Percentiles rank a stretch among this genome's conserved stretches.
Evolutionary conservation across 2,113 vertebrate species (phyloP).

Genomic region (Tursiops truncatus): DNA sequence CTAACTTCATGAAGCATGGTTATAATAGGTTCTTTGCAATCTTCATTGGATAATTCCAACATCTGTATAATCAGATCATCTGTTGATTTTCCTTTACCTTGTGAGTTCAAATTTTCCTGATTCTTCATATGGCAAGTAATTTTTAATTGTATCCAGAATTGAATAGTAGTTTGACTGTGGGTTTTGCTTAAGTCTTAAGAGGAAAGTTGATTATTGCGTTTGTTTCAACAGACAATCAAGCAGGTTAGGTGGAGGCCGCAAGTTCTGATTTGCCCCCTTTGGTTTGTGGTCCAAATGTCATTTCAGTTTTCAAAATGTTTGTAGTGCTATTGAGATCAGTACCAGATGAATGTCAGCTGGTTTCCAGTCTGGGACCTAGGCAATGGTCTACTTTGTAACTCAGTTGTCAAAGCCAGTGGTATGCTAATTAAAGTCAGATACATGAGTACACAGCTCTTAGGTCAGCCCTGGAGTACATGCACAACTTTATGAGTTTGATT

Average conservation of each 20-base stretch:
- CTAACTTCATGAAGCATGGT: background rate
- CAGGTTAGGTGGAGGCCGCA: background rate
- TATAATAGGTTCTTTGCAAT: background rate
- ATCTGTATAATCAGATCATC: background rate
- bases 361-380: background rate
- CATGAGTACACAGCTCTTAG: background rate
- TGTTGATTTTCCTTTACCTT: background rate
- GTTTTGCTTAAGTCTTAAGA: background rate
- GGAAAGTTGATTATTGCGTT: background rate
- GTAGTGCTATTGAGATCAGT: background rate
- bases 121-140: background rate
- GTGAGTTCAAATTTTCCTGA: background rate
- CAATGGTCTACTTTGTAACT: background rate
- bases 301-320: background rate
- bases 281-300: background rate
- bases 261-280: background rate
- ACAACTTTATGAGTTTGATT: background rate
- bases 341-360: background rate
- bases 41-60: background rate
- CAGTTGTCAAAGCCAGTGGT: background rate
- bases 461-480: background rate
- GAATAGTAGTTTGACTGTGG: background rate
- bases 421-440: background rate
- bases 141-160: background rate
- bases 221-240: background rate